Base-by-base conservation (phyloP, 2,113 vertebrate genomes). In the Hipposideros armiger region DNA sequence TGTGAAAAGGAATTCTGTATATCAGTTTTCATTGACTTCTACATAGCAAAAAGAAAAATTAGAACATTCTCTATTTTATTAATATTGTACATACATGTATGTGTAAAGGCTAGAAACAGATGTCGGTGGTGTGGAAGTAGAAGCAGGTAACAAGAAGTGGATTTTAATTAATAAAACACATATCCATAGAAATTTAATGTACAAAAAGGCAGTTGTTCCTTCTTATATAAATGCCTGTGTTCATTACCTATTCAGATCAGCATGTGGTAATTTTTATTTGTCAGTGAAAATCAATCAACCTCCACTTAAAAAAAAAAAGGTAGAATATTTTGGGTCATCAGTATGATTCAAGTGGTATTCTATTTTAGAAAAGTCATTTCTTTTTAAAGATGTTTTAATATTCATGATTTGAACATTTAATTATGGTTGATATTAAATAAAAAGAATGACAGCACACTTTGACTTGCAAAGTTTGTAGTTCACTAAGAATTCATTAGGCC, bases 371-470 rank as follows among this genome's bases (percentile, higher is more conserved):
- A 97, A 97, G 91, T 95, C 97, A 98, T 97, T 97, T 97, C 95
- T 97, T 96, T 97, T 97, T 97, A 97, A 97, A 97, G 96, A 96
- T 96, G 94, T 74, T 97, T 98, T 97, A 97, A 98, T 98, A 98
- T 98, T 98, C 96, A 97, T 97, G 97, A 97, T 98, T 96, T 97
- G 90, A 97, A 95, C 95, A 96, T 95, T 98, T 97, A 98, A 98
- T 98, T 97, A 97, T 62, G 58, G 96, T 96, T 96, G 95, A 94
- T 97, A 97, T 95, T 97, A 97, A 98, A 97, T 96, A 97, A 96
- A 97, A 97, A 94, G 93, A 96, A 97, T 67, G 90, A 92, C 95
- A 94, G 82, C 85, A 89, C 94, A 96, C 66, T 95, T 97, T 97
- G 96, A 97, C 87, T 97, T 96, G 76, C 94, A 94, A 93, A 98